Evolutionary conservation across 2,113 vertebrate genomes (phyloP).

Genomic region (Zonotrichia leucophrys): DNA sequence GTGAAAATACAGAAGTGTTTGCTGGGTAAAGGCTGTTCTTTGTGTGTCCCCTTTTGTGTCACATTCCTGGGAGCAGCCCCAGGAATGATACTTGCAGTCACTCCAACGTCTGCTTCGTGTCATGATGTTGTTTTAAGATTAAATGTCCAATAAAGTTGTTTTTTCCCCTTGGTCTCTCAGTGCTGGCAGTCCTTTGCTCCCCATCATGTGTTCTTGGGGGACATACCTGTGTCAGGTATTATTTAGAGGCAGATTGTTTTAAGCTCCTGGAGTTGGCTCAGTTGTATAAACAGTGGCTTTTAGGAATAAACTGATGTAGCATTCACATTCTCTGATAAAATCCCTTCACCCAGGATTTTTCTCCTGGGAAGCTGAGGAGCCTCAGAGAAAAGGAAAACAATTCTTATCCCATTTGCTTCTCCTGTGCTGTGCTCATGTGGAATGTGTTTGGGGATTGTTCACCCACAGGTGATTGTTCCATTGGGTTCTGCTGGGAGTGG

Average conservation of each 20-base stretch:
- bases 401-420: too few species aligned
- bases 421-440: too few species aligned
- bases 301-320: not conserved
- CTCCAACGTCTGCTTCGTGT: not conserved
- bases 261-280: not conserved
- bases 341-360: too few species aligned
- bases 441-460: too few species aligned
- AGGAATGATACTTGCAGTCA: not conserved
- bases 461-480: too few species aligned
- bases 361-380: too few species aligned
- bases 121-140: rapidly evolving
- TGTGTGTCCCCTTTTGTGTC: not conserved
- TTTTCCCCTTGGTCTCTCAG: not conserved
- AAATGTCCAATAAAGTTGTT: not conserved
- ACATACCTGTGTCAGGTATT: not conserved
- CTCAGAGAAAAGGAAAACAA: too few species aligned
- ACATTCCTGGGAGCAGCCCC: rapidly evolving
- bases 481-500: too few species aligned
- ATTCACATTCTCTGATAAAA: too few species aligned
- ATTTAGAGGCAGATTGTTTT: not conserved
- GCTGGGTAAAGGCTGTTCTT: not conserved
- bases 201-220: not conserved
- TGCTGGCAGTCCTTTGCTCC: not conserved
- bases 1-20: not conserved
- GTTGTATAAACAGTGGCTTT: not conserved